Evolutionary conservation across 1,140 invertebrate genomes (phyloP).

Genomic region (Latrodectus geometricus): DNA sequence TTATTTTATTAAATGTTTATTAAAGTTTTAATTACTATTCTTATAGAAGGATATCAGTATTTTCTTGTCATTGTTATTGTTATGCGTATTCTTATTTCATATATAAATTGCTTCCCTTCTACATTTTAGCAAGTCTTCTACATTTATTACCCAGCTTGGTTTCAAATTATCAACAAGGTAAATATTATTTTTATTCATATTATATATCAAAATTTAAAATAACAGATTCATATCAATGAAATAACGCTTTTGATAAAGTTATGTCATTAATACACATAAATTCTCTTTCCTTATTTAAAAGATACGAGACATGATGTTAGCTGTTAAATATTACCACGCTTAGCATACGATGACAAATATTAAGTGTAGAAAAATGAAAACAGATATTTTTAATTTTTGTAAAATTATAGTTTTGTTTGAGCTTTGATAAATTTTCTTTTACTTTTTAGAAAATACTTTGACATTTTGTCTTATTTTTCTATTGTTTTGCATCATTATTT

Average conservation of each 20-base stretch:
- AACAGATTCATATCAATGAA: not conserved
- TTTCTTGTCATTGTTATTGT: not conserved
- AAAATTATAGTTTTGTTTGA: no score
- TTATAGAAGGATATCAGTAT: not conserved
- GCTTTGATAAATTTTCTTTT: no score
- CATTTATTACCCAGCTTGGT: slow-evolving; percentile 20
- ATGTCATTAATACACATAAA: not conserved
- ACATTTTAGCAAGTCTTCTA: slow-evolving; percentile 18
- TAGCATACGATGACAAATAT: no score
- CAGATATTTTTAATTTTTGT: no score
- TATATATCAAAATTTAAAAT: not conserved
- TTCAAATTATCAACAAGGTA: slow-evolving; percentile 17
- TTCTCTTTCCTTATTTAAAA: not conserved
- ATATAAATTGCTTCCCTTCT: not conserved
- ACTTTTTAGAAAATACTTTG: no score
- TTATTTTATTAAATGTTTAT: no score
- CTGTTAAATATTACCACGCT: not conserved
- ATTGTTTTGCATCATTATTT: no score
- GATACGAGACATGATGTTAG: not conserved
- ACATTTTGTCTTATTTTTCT: no score
- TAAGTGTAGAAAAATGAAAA: no score
- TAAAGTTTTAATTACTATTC: not conserved
- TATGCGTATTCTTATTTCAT: not conserved
- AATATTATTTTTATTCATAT: not conserved
- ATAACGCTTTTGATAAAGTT: not conserved